These are phyloP conservation scores for Proteles cristata DNA, from an alignment of 2,113 vertebrate genomes.

Conservation along the genomic window DNA sequence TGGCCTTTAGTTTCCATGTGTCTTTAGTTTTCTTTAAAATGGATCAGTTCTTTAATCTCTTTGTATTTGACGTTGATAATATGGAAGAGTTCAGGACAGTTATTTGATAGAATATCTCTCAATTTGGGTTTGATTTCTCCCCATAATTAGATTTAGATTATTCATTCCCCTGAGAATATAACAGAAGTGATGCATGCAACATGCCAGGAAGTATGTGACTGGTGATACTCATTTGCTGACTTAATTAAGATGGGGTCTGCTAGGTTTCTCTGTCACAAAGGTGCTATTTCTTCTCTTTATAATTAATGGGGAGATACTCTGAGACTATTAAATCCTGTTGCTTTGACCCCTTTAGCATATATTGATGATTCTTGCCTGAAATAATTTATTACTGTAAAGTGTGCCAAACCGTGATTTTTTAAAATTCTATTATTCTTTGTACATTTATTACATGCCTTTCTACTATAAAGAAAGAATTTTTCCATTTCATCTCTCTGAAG, in stretches of 20 bases:
- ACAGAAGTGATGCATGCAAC: not conserved
- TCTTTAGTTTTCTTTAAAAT: slow-evolving; percentile 16
- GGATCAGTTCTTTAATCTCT: not conserved
- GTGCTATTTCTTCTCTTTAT: not conserved
- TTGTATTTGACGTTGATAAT: not conserved
- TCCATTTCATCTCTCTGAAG: not conserved
- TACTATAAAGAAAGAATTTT: not conserved
- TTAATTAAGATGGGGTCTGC: not conserved
- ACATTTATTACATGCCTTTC: not conserved
- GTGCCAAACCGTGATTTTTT: not conserved
- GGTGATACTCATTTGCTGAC: not conserved
- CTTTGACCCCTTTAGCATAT: not conserved
- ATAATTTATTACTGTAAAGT: not conserved
- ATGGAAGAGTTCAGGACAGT: not conserved
- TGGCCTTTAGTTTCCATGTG: not conserved
- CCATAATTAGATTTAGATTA: not conserved
- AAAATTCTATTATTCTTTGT: not conserved
- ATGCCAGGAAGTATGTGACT: not conserved
- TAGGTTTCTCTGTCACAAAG: not conserved
- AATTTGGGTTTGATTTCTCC: not conserved
- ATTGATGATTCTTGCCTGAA: not conserved
- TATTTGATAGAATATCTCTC: not conserved
- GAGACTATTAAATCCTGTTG: not conserved
- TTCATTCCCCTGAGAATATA: not conserved
- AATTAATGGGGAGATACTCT: not conserved